phyloP scores from a whole-genome alignment of 2,888 invertebrate species.

The Drosophila pseudotalamancana region DNA sequence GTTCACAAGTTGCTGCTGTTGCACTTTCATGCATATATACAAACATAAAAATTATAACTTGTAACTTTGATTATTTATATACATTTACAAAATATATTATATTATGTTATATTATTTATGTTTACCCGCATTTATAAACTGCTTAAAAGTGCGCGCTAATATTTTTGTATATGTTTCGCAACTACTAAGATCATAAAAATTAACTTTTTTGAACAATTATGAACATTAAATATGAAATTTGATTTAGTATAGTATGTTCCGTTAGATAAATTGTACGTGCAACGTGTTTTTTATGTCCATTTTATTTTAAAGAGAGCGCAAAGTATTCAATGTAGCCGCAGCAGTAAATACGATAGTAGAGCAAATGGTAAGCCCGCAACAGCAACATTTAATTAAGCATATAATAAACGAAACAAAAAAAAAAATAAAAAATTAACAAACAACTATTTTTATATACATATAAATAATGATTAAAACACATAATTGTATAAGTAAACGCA shows the following conservation, averaged over 20 bases:
- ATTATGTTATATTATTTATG: slow-evolving; percentile 69
- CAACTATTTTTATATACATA: slow-evolving; percentile 74
- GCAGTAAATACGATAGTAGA: slow-evolving; percentile 55
- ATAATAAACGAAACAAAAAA: slow-evolving; percentile 58
- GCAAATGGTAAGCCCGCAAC: slow-evolving; percentile 64
- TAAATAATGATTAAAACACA: slow-evolving; percentile 28
- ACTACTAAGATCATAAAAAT: slow-evolving; percentile 20
- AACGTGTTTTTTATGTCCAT: slow-evolving; percentile 20
- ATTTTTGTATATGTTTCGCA: slow-evolving; percentile 48
- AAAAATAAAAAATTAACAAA: slow-evolving; percentile 14
- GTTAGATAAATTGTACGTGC: slow-evolving; percentile 36
- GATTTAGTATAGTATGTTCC: slow-evolving; percentile 13
- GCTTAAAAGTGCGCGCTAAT: slow-evolving; percentile 43
- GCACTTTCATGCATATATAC: slow-evolving; percentile 24
- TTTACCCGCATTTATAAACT: slow-evolving; percentile 68
- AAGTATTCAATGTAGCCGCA: slow-evolving; percentile 58
- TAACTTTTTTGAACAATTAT: slow-evolving; percentile 5
- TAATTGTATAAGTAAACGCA: slow-evolving; percentile 64
- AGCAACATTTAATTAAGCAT: slow-evolving; percentile 80
- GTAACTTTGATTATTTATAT: slow-evolving; percentile 51
- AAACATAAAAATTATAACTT: slow-evolving; percentile 26
- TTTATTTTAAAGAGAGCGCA: slow-evolving; percentile 43
- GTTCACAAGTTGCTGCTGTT: slow-evolving; percentile 64
- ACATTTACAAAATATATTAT: slow-evolving; percentile 35
- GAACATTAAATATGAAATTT: slow-evolving; percentile 9